These are phyloP conservation scores for Phengaris arion DNA, from an alignment of 2,888 invertebrate genomes.

Conservation along the genomic window DNA sequence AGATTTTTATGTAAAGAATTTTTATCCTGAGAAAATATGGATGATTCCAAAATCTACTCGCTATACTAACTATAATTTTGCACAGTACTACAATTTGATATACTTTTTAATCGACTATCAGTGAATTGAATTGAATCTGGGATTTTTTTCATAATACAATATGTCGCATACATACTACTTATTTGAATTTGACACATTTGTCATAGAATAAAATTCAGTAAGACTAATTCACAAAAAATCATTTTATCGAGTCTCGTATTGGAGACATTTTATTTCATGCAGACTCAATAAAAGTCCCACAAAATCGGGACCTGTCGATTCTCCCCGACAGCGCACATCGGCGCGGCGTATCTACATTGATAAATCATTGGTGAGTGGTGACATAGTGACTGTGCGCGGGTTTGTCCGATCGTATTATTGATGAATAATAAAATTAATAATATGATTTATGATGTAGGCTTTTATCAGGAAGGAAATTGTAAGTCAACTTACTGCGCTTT, in stretches of 20 bases:
- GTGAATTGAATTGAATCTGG: too few species aligned
- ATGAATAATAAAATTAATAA: not conserved
- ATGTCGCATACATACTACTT: too few species aligned
- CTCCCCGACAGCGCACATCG: not conserved
- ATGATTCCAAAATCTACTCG: too few species aligned
- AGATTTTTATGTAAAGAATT: too few species aligned
- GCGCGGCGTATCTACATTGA: not conserved
- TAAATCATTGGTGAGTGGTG: not conserved
- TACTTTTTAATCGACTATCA: too few species aligned
- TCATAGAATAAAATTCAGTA: not conserved
- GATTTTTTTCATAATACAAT: too few species aligned
- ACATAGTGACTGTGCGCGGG: not conserved
- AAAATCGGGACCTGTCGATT: not conserved
- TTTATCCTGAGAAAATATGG: too few species aligned
- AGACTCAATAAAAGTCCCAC: conserved; percentile 5
- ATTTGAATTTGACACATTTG: not conserved
- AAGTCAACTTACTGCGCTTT: too few species aligned
- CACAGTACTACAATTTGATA: too few species aligned
- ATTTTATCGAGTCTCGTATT: not conserved
- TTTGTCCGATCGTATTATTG: not conserved
- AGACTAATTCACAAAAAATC: not conserved
- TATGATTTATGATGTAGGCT: too few species aligned
- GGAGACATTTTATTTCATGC: not conserved
- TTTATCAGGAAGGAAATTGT: too few species aligned
- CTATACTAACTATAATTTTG: too few species aligned